Base-by-base conservation (phyloP, 2,888 invertebrate genomes). In the Chrysotoxum bicinctum region DNA sequence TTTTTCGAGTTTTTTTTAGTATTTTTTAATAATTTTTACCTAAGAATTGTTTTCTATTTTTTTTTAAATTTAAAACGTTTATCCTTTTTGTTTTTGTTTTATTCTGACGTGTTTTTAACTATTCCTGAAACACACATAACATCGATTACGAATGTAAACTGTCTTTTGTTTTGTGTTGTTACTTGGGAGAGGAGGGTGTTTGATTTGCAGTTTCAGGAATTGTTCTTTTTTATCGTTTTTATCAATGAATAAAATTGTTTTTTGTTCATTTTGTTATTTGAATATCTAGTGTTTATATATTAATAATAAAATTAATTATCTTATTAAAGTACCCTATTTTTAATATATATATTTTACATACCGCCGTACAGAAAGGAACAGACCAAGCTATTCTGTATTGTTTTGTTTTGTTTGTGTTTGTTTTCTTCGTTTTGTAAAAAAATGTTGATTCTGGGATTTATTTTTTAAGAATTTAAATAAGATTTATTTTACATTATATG, bases 361-460 rank as follows among this genome's bases (percentile, higher is more conserved):
- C 82, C 87, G 85, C 78, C 87, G 82, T 82, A 79, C 86, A 82
- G 73, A 87, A 88, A 89, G 88, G 89, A 89, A 89, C 88, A 88
- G 89, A 88, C 88, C 89, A 87, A 88, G 88, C 87, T 87, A 74
- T 81, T 75, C 81, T 87, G 69, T 26, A 26, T 26, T n/a, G n/a
- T 75, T 72, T 70, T 62, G 40, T 52, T 62, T 68, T 23, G 30
- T 64, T 52, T 75, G 58, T 69, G 54, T 58, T 32, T 50, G 50
- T 69, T 56, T 69, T 68, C 52, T 72, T 68, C 40, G 37, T 81
- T 64, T 50, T 62, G 69, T 66, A 81, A 74, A 68, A 82, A 83
- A 79, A 87, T 75, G 74, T 81, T 72, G 48, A 73, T 73, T 85
- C 74, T 78, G 80, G 74, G 72, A 74, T 70, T 69, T 45, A 40